Base-by-base conservation (phyloP, 53 echinoderm and acorn worm species). In the Actinopyga echinites region DNA sequence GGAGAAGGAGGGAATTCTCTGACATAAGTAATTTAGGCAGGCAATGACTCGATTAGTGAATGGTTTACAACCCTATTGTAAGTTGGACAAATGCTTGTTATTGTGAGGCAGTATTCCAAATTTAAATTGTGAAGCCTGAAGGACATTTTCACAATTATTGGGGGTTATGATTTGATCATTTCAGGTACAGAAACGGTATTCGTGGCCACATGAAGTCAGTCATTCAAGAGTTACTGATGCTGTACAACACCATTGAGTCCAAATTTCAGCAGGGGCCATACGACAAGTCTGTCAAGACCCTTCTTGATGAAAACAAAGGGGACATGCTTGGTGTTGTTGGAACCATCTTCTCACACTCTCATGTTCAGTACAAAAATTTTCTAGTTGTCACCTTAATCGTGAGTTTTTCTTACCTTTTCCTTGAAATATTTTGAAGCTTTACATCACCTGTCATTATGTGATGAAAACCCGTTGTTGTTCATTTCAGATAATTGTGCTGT, bases 181-280 rank as follows among this genome's bases (percentile, higher is more conserved):
- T 15, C 65, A 99, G 99, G 58, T 99, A 93, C 82, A 94, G 99
- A 11, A 99, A 93, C 32, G 99, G 99, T 13, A 99, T 95, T 57
- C 94, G 99, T 0, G 99, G 99, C 59, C 99, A 99, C 91, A 99
- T 99, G 99, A 99, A 99, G 82, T 73, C 94, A 0, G 92, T 99
- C 52, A 85, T 95, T 61, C 94, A 99, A 56, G 99, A 99, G 25
- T 55, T 99, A 0, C 85, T 99, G 8, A 86, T 85, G 8, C 85
- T 84, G 65, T 99, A 99, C 79, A 79, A 92, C 17, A 81, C 83
- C 20, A 91, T 99, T 3, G 99, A 99, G 81, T 86, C 86, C 0
- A 83, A 92, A 81, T 99, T 99, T 85, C 99, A 99, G 80, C 91
- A 95, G 9, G 99, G 99, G 0, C 94, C 99, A 0, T 95, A 95